phyloP scores from a whole-genome alignment of 2,113 vertebrate species.

The Podarcis cretensis region DNA sequence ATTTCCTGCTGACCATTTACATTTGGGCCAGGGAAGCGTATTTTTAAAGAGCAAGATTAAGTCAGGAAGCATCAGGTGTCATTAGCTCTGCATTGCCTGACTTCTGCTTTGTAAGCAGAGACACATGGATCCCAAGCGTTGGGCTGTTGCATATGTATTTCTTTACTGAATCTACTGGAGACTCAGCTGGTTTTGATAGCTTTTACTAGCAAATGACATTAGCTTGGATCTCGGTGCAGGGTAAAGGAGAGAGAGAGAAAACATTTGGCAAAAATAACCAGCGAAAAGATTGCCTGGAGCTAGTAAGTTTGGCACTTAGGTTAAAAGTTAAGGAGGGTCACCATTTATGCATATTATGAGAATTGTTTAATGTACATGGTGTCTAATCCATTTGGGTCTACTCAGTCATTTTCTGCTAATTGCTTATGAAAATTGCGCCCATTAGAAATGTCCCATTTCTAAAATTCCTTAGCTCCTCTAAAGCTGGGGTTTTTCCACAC shows the following conservation, averaged over 20 bases:
- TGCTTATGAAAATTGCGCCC: slow-evolving; percentile 5
- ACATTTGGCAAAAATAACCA: background rate
- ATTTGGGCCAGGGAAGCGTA: background rate
- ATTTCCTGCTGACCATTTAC: slow-evolving; percentile 37
- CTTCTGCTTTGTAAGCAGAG: slow-evolving; percentile 3
- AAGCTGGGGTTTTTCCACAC: background rate
- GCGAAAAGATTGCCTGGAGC: background rate
- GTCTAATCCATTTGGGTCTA: background rate
- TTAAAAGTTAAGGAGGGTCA: slow-evolving; percentile 34
- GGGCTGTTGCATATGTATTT: background rate
- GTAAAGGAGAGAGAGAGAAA: background rate
- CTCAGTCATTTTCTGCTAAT: background rate
- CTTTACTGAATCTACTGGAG: slow-evolving; percentile 17
- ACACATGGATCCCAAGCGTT: background rate
- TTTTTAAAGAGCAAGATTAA: slow-evolving; percentile 11
- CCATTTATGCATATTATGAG: background rate
- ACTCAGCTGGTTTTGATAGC: background rate
- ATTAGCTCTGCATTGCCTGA: slow-evolving; percentile 33
- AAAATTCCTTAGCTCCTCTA: background rate
- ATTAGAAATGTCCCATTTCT: background rate
- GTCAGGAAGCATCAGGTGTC: background rate
- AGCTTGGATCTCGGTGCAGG: background rate
- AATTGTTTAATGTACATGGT: slow-evolving; percentile 3
- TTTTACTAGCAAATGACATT: background rate
- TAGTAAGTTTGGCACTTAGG: slow-evolving; percentile 1